A percentile compares a stretch with the other conserved stretches of the same genome.
Evolutionary conservation across 2,113 vertebrate species (phyloP).

Genomic region (Talpa occidentalis): DNA sequence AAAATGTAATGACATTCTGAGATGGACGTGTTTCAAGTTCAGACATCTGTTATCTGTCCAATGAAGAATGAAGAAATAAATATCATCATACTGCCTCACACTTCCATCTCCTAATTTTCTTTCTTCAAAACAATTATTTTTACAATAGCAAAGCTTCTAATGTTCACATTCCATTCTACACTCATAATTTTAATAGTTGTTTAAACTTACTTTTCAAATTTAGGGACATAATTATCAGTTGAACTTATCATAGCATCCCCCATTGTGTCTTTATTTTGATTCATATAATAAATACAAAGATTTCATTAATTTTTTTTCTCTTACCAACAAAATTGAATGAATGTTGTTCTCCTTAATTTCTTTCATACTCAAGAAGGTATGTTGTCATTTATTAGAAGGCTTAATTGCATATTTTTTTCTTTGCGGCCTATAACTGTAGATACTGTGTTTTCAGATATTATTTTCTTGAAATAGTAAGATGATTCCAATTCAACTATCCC

Average conservation of each 20-base stretch:
- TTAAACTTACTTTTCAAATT: background rate
- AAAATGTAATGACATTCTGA: conserved; percentile 11
- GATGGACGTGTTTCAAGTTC: conserved; percentile 48
- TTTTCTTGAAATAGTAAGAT: background rate
- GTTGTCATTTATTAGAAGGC: background rate
- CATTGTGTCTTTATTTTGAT: background rate
- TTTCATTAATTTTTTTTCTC: background rate
- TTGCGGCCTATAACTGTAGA: background rate
- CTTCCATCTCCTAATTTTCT: background rate
- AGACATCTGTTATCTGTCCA: conserved; percentile 57
- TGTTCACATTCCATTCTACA: background rate
- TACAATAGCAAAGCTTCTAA: background rate
- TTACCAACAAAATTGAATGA: background rate
- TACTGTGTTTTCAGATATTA: background rate
- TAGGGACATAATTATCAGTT: background rate
- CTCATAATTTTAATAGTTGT: background rate
- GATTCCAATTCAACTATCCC: background rate
- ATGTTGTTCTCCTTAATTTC: background rate
- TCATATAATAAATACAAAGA: background rate
- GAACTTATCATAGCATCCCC: background rate
- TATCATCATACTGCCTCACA: background rate
- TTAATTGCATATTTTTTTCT: background rate
- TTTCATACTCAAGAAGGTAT: background rate
- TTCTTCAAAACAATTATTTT: conserved; percentile 38
- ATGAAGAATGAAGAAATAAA: background rate